phyloP scores from a whole-genome alignment of 2,888 invertebrate genomes.

The Drosophila quasianomalipes region DNA sequence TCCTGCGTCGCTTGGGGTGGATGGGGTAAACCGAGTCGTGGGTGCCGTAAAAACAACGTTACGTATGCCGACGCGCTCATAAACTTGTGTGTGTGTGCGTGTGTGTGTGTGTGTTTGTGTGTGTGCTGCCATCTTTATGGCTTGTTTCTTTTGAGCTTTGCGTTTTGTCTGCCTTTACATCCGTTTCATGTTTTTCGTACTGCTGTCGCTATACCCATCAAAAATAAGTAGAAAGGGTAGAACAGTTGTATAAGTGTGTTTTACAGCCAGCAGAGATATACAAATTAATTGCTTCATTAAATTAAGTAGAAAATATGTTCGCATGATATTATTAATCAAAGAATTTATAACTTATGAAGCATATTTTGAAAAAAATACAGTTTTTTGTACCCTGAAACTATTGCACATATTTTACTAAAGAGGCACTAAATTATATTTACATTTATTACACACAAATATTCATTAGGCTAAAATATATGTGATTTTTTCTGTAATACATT shows the following conservation, averaged over 20 bases:
- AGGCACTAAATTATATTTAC: neutral
- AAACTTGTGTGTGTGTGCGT: constrained; percentile 40
- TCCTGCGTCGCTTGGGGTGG: neutral
- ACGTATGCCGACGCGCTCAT: constrained; percentile 63
- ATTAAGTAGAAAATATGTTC: neutral
- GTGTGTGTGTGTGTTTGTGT: constrained; percentile 14
- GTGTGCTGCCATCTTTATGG: constrained; percentile 65
- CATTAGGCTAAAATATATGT: neutral
- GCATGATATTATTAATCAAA: neutral
- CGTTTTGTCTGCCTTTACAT: constrained; percentile 52
- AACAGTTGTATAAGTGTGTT: neutral
- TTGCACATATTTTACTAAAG: neutral
- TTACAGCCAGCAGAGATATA: neutral
- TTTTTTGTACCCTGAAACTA: no score
- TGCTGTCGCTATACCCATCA: constrained; percentile 1
- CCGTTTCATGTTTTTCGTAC: constrained; percentile 35
- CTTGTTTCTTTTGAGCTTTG: constrained; percentile 64
- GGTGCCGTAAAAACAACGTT: constrained; percentile 76
- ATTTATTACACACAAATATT: neutral
- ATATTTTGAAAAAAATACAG: no score
- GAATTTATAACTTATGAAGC: neutral
- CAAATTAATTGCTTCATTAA: neutral
- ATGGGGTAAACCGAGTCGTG: constrained; percentile 55
- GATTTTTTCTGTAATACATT: neutral
- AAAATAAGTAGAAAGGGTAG: neutral